phyloP scores from a whole-genome alignment of 2,113 vertebrate genomes.

The Strigops habroptila region DNA sequence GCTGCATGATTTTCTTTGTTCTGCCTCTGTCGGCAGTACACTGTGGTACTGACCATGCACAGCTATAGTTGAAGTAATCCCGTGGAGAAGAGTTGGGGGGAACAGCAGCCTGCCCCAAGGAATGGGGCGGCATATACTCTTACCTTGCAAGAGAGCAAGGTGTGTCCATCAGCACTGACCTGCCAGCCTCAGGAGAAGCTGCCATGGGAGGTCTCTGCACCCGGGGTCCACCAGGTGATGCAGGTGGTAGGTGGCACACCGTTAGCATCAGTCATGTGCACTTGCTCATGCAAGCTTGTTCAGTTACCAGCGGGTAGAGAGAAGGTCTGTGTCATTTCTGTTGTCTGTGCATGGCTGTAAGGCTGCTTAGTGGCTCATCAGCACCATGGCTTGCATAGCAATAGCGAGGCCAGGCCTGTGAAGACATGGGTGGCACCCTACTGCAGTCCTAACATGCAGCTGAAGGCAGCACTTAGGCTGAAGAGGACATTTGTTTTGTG shows the following conservation, averaged over 20 bases:
- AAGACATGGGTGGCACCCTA: accelerated
- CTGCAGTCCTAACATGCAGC: background rate
- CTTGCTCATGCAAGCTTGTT: background rate
- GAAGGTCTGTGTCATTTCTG: too few relatives aligned
- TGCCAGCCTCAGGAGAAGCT: background rate
- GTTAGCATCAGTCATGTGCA: background rate
- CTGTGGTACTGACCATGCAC: background rate
- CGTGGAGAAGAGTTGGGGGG: accelerated
- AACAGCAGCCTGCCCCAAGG: background rate
- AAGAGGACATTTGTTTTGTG: background rate
- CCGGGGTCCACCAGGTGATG: accelerated
- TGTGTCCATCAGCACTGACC: accelerated
- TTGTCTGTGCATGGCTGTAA: accelerated
- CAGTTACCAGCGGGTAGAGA: background rate
- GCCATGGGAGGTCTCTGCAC: accelerated
- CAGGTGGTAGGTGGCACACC: background rate
- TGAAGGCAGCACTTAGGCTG: background rate
- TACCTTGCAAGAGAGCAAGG: background rate
- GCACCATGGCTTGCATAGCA: accelerated
- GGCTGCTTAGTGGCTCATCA: background rate
- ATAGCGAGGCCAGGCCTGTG: background rate
- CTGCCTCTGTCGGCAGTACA: accelerated
- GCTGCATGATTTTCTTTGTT: background rate
- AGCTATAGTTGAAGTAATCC: background rate
- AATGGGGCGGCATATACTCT: accelerated